Base-by-base conservation (phyloP, 2,113 vertebrate genomes). In the Laticauda laticaudata region DNA sequence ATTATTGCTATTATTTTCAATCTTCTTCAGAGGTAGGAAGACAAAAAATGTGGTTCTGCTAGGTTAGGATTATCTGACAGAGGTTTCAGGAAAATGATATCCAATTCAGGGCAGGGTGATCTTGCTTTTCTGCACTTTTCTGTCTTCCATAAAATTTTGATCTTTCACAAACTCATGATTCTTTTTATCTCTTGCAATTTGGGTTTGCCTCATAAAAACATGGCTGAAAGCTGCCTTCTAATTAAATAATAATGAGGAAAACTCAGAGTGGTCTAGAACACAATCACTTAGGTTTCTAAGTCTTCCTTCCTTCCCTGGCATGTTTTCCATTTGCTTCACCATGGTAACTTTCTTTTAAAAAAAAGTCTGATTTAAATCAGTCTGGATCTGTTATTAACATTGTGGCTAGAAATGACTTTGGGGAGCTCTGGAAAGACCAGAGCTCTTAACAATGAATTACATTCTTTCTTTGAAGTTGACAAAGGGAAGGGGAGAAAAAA, bases 321-420 rank as follows among this genome's bases (percentile, higher is more conserved):
- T 91, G 90, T 91, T 90, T 96, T 93, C 48, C 53, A 43, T 1
- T 18, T 23, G n/a, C 57, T 51, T 94, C 54, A 24, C 86, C 90
- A 88, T 43, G 59, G 87, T 95, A 95, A 95, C 93, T 86, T 88
- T 85, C 54, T 69, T 88, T 88, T 85, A 48, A 48, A 61, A 95
- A 59, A 51, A 89, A 95, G 95, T 94, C 95, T 92, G 20, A 95
- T 96, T 96, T 96, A 96, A 97, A 97, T 97, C 95, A 96, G 94
- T 75, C 59, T 89, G 95, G 96, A 96, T 96, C 96, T 95, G 92
- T 97, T 97, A 95, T 89, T 96, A 96, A 95, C 95, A 95, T 97
- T 96, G 94, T 93, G 92, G 93, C 29, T 92, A 93, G 92, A 94
- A 96, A 97, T 96, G 97, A 96, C 91, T 93, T 64, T 91, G 96